Evolutionary conservation across 2,888 invertebrate species (phyloP).

Genomic region (Lapara coniferarum): DNA sequence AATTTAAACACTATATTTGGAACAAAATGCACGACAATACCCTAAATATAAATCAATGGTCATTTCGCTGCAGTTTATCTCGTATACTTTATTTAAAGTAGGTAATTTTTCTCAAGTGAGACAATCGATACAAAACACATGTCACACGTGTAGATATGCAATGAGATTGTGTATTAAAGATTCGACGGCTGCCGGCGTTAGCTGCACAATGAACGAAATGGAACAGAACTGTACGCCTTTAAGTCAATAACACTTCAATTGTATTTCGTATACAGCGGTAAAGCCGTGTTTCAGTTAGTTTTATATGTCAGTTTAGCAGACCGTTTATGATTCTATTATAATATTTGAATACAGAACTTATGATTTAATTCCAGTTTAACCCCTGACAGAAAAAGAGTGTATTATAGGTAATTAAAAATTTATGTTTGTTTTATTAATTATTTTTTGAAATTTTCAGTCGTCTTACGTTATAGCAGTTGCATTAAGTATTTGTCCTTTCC

Average conservation of each 20-base stretch:
- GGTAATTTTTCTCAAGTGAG: slow-evolving; percentile 26
- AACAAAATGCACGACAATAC: too few species aligned
- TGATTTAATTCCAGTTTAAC: too few species aligned
- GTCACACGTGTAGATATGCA: slow-evolving; percentile 76
- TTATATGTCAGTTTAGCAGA: background rate
- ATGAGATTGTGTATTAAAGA: slow-evolving; percentile 75
- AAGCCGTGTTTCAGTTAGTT: slow-evolving; percentile 11
- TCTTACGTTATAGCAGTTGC: too few species aligned
- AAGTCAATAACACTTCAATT: slow-evolving; percentile 38
- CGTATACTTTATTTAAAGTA: background rate
- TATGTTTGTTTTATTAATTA: too few species aligned
- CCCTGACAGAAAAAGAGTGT: too few species aligned
- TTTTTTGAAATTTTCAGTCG: too few species aligned
- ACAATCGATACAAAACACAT: slow-evolving; percentile 60
- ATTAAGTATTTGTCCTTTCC: too few species aligned
- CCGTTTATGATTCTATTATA: too few species aligned
- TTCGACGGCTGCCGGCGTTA: slow-evolving; percentile 54
- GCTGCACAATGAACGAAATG: slow-evolving; percentile 53
- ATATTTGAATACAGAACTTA: too few species aligned
- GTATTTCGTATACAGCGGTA: slow-evolving; percentile 33
- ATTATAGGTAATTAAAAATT: too few species aligned
- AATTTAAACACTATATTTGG: too few species aligned
- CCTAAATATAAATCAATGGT: background rate
- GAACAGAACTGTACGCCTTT: slow-evolving; percentile 45
- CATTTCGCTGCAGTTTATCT: background rate